Conservation (phyloP, 2,113 vertebrate species). For the Charina bottae region DNA sequence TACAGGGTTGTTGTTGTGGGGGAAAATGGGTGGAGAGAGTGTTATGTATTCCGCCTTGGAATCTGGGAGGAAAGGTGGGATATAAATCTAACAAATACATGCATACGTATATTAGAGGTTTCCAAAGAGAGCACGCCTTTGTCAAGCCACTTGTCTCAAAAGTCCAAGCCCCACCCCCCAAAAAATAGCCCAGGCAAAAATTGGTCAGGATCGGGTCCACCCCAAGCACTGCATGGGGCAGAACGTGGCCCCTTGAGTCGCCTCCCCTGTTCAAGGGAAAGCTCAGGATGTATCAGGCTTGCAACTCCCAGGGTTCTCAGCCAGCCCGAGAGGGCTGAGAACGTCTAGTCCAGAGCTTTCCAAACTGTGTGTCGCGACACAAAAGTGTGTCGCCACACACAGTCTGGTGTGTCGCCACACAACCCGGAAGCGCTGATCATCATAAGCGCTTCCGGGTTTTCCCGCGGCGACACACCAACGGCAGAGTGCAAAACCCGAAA, state of each 20-base stretch:
- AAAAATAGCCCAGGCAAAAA: neutral
- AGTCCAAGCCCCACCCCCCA: neutral
- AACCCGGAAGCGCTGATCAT: too few species aligned
- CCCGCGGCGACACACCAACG: too few species aligned
- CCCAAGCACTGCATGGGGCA: accelerated
- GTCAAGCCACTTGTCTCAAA: neutral
- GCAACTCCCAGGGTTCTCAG: neutral
- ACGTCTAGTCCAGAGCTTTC: neutral
- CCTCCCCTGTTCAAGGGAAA: neutral
- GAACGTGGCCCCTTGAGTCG: neutral
- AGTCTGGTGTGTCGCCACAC: too few species aligned
- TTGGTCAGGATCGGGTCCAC: neutral
- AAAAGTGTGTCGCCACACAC: too few species aligned
- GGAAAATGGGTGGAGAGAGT: too few species aligned
- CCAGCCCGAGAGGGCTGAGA: neutral
- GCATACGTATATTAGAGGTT: neutral
- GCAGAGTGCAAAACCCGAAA: too few species aligned
- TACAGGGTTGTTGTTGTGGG: too few species aligned
- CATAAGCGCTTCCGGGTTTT: too few species aligned
- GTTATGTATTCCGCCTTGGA: too few species aligned
- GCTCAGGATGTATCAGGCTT: neutral
- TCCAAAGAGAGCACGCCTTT: neutral
- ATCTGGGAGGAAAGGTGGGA: too few species aligned
- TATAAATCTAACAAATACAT: too few species aligned
- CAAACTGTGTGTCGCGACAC: too few species aligned